Evolutionary conservation across 2,797 vertebrate genomes (phyloP).

Genomic region (Tarsius wallacei): DNA sequence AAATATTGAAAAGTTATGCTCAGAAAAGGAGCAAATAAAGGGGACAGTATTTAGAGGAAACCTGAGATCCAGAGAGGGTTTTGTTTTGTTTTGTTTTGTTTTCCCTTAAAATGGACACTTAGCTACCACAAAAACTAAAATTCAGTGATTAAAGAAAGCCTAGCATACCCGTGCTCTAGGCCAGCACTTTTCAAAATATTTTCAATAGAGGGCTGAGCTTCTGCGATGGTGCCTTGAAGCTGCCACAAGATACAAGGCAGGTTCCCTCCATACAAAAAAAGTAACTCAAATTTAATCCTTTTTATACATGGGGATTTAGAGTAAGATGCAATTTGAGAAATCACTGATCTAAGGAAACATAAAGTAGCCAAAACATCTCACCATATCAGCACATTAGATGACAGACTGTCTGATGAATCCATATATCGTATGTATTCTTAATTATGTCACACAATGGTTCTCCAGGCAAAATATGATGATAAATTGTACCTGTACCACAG

Average conservation of each 20-base stretch:
- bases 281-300: conserved; percentile 60
- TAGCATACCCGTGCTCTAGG: not conserved
- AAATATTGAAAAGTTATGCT: not conserved
- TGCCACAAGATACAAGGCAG: not conserved
- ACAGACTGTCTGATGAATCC: conserved; percentile 59
- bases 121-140: conserved; percentile 36
- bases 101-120: not conserved
- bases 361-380: conserved; percentile 58
- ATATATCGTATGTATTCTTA: conserved; percentile 52
- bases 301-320: conserved; percentile 58
- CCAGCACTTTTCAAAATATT: conserved; percentile 37
- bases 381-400: conserved; percentile 24
- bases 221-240: not conserved
- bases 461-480: conserved; percentile 74
- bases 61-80: not conserved
- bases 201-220: conserved; percentile 4
- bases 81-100: not conserved
- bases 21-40: not conserved
- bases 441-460: conserved; percentile 72
- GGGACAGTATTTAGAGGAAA: not conserved
- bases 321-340: conserved; percentile 73
- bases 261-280: conserved; percentile 10
- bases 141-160: not conserved
- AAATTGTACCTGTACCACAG: conserved; percentile 57
- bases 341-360: conserved; percentile 59